phyloP scores from a whole-genome alignment of 2,113 vertebrate species.

The Gracilinanus agilis region DNA sequence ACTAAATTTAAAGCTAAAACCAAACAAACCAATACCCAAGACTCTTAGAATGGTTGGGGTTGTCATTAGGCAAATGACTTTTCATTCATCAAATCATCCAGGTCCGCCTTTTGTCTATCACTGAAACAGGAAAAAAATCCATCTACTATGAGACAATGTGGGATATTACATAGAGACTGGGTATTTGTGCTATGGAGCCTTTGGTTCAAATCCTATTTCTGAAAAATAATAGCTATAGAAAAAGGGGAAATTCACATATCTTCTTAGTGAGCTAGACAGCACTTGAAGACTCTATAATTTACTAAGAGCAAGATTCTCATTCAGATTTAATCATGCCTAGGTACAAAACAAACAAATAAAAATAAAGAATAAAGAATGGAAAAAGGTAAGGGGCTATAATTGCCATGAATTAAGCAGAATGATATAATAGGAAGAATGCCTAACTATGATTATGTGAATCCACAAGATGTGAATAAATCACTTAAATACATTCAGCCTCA shows the following conservation, averaged over 20 bases:
- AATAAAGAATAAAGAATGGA: neutral
- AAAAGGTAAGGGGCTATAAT: neutral
- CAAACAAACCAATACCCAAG: neutral
- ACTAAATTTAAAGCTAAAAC: neutral
- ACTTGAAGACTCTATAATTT: neutral
- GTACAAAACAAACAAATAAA: neutral
- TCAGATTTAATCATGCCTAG: neutral
- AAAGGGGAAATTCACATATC: neutral
- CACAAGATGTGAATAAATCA: neutral
- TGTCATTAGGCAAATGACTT: neutral
- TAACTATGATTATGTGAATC: neutral
- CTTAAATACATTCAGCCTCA: neutral
- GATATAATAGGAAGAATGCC: neutral
- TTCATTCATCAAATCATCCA: neutral
- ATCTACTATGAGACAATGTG: neutral
- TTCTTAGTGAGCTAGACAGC: neutral
- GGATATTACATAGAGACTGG: neutral
- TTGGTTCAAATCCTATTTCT: neutral
- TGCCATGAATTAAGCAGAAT: neutral
- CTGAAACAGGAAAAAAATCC: neutral
- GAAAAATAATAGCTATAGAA: neutral
- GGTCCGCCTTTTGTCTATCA: neutral
- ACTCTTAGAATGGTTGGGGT: neutral
- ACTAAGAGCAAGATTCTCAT: neutral
- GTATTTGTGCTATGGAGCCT: neutral